These are phyloP conservation scores for Pteropus rufus DNA, from an alignment of 2,797 vertebrate species.

Conservation along the genomic window DNA sequence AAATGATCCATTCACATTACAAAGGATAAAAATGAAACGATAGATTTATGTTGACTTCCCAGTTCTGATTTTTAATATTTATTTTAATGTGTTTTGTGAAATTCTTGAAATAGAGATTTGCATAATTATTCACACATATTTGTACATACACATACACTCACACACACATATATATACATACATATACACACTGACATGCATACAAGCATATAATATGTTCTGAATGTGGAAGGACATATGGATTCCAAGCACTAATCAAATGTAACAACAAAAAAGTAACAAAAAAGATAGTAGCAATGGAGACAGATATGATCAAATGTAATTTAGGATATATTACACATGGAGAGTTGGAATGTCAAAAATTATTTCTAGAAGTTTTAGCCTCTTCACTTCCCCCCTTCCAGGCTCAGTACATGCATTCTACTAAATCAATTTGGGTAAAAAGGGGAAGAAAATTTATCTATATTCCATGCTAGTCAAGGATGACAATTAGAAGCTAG, in stretches of 20 bases:
- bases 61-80: background rate
- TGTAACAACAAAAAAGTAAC: background rate
- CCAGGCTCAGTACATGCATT: background rate
- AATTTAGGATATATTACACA: background rate
- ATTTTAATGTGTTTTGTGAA: slow-evolving; percentile 7
- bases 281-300: background rate
- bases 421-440: background rate
- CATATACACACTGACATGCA: background rate
- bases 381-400: background rate
- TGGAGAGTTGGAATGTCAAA: background rate
- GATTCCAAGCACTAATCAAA: background rate
- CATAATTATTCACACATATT: slow-evolving; percentile 7
- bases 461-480: background rate
- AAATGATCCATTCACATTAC: slow-evolving; percentile 14
- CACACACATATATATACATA: background rate
- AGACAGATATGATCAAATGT: background rate
- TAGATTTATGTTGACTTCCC: background rate
- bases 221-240: background rate
- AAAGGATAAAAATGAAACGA: background rate
- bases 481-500: background rate
- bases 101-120: background rate
- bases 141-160: background rate
- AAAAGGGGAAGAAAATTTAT: background rate
- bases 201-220: background rate
- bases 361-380: background rate